Conservation (phyloP, 2,797 vertebrate species). For the Carduelis carduelis region DNA sequence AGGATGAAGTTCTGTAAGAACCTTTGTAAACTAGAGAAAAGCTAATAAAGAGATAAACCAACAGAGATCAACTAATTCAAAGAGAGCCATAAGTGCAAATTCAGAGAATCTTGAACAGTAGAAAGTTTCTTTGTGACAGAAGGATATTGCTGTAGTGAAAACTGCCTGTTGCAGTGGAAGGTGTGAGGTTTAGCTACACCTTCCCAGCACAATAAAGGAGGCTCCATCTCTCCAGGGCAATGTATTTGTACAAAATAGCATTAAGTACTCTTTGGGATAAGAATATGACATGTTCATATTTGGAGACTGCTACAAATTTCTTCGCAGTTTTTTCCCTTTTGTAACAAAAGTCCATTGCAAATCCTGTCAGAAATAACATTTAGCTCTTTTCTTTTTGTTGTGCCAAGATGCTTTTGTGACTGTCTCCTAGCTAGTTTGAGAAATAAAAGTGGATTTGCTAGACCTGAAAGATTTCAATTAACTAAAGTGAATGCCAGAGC, state of each 20-base stretch:
- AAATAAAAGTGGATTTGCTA: neutral
- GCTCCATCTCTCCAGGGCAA: neutral
- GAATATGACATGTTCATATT: neutral
- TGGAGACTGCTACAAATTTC: neutral
- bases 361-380: neutral
- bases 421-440: neutral
- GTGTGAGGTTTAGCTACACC: neutral
- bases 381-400: neutral
- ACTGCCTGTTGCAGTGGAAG: neutral
- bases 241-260: neutral
- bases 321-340: neutral
- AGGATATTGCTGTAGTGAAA: neutral
- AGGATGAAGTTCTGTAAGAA: neutral
- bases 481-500: neutral
- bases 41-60: neutral
- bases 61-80: neutral
- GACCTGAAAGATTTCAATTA: constrained; percentile 42
- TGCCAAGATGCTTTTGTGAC: neutral
- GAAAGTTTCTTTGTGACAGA: neutral
- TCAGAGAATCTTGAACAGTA: neutral
- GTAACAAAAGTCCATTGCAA: neutral
- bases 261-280: neutral
- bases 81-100: neutral
- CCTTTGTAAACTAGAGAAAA: neutral
- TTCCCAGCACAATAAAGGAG: neutral